These are phyloP conservation scores for Sinella curviseta DNA, from an alignment of 1,140 invertebrate species.

Conservation along the genomic window DNA sequence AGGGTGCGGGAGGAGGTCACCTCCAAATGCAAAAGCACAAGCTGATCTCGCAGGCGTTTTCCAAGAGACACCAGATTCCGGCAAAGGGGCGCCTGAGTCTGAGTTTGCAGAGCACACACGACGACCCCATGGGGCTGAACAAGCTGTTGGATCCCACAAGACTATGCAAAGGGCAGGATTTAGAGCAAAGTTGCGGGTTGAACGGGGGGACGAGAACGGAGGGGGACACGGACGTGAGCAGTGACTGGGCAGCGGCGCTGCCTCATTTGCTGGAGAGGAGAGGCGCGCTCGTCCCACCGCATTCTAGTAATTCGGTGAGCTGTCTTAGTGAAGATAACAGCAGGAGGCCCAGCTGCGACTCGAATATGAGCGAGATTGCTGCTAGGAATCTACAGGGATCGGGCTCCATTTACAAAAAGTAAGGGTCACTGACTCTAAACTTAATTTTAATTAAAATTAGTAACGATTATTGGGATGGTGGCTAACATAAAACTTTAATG, in stretches of 20 bases:
- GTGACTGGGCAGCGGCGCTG: slow-evolving; percentile 83
- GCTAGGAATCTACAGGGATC: slow-evolving; percentile 27
- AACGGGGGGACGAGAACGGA: slow-evolving; percentile 7
- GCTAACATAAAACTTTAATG: not conserved
- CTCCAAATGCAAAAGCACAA: slow-evolving; percentile 78
- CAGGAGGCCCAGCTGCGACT: slow-evolving; percentile 37
- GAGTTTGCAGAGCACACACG: slow-evolving; percentile 78
- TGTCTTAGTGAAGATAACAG: slow-evolving; percentile 42
- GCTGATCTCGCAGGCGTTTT: slow-evolving; percentile 85
- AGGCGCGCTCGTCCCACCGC: slow-evolving; percentile 65
- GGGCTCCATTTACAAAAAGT: slow-evolving; percentile 22
- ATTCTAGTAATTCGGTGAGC: slow-evolving; percentile 49
- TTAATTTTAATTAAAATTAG: not conserved
- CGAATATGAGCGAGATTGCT: slow-evolving; percentile 32
- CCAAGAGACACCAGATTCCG: slow-evolving; percentile 75
- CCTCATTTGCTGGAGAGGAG: slow-evolving; percentile 80
- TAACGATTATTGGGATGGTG: not conserved
- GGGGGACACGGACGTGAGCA: slow-evolving; percentile 65
- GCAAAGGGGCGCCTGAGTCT: slow-evolving; percentile 76
- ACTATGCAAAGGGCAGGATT: slow-evolving; percentile 35
- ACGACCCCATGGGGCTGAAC: slow-evolving; percentile 77
- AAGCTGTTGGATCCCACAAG: slow-evolving; percentile 44
- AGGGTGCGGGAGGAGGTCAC: slow-evolving; percentile 25
- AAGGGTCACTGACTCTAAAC: not conserved
- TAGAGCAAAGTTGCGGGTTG: slow-evolving; percentile 52